These are phyloP conservation scores for Sminthurinus aureus DNA, from an alignment of 2,888 invertebrate genomes.

Conservation along the genomic window DNA sequence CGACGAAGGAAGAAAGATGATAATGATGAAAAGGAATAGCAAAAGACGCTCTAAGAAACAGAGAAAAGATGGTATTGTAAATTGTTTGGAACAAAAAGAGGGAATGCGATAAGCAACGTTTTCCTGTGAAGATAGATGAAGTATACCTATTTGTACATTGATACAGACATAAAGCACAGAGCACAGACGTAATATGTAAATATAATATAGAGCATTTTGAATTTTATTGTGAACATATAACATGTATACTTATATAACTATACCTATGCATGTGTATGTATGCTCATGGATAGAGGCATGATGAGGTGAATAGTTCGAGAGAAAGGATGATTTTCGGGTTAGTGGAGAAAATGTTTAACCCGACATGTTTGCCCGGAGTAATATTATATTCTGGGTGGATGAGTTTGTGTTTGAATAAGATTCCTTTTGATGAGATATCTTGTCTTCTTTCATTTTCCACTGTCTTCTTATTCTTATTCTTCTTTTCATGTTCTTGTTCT, in stretches of 20 bases:
- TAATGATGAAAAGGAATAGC: not conserved
- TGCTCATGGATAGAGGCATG: not conserved
- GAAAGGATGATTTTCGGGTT: slow-evolving; percentile 45
- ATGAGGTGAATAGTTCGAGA: slow-evolving; percentile 29
- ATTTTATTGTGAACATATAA: not conserved
- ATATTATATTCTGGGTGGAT: slow-evolving; percentile 55
- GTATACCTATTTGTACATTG: not conserved
- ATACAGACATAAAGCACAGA: too few relatives aligned
- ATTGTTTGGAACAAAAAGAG: slow-evolving; percentile 35
- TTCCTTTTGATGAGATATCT: slow-evolving; percentile 52
- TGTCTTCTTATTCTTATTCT: slow-evolving; percentile 19
- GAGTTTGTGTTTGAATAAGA: slow-evolving; percentile 54
- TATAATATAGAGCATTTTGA: not conserved
- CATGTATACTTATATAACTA: not conserved
- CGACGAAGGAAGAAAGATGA: not conserved
- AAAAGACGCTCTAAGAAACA: not conserved
- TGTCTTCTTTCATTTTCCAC: slow-evolving; percentile 41
- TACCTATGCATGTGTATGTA: not conserved
- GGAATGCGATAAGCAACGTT: slow-evolving; percentile 19
- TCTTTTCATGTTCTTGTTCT: slow-evolving; percentile 25
- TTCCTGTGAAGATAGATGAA: not conserved
- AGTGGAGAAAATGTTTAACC: slow-evolving; percentile 46
- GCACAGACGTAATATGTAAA: slow-evolving; percentile 13
- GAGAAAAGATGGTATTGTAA: slow-evolving; percentile 20
- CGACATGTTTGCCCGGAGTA: slow-evolving; percentile 46